Evolutionary conservation across 1,140 invertebrate species (phyloP), one percentile per base, ranked within the genome.

Genomic region (Scaptodrosophila lebanonensis): DNA sequence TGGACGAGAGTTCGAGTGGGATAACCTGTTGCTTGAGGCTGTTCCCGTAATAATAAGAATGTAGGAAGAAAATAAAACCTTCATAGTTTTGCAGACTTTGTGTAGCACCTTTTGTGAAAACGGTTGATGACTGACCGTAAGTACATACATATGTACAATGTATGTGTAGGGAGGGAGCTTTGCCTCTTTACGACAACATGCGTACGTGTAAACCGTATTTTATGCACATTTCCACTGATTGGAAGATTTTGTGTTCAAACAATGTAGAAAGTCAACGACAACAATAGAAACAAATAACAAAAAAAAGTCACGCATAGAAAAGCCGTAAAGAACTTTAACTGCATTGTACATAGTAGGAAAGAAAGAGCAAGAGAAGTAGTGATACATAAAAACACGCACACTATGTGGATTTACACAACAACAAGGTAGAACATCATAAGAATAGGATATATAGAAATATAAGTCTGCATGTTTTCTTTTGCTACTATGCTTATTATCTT

Each of bases 401-500:
- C 35, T 36, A 56, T 30, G 35, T 3, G 29, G 60, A 42, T 13
- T 3, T 40, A n/a, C 12, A 13, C 30, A 47, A 65, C 17, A 53
- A 64, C 30, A 40, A 30, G 20, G 15, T 35, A 51, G 33, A 56
- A 42, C 47, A 75, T 67, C 50, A 68, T 35, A 56, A 38, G 56
- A 27, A 29, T n/a, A 49, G 9, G 12, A 40, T 32, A 22, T 25
- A 54, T 36, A 52, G 8, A 25, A 22, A 22, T 27, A 47, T 17
- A 61, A 9, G 36, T 29, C 42, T 25, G 25, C 9, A 12, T 18
- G 1, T 12, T 27, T 32, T 39, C 58, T 4, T 27, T 4, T 15
- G 16, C 12, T 1, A 25, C 4, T 18, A 5, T 38, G 18, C 30
- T 16, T 25, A 32, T 20, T 11, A 11, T 20, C 95, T 95, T 90